Conservation (phyloP, 23 tunicate genomes). For the Corella eumyota region DNA sequence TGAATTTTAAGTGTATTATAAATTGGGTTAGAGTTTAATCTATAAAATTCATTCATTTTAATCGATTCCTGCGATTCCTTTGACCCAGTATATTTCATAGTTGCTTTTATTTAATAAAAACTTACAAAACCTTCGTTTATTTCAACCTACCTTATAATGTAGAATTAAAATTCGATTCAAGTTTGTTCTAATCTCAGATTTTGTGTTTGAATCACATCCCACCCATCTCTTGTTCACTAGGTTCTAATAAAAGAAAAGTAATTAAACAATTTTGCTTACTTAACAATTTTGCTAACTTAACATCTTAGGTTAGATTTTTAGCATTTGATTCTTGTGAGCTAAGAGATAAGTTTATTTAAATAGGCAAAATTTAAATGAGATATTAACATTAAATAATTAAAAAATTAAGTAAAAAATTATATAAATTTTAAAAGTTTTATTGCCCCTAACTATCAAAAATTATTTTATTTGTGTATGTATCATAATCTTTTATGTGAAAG, state of each 20-base stretch:
- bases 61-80: no score
- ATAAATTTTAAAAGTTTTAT: neutral
- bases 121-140: neutral
- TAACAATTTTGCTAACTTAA: neutral
- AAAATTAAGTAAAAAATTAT: neutral
- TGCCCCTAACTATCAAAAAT: no score
- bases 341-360: neutral
- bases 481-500: no score
- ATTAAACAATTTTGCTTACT: neutral
- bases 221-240: slow-evolving; percentile 85
- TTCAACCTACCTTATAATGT: slow-evolving; percentile 33
- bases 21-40: no score
- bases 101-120: no score
- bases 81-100: no score
- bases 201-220: slow-evolving; percentile 51
- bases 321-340: neutral
- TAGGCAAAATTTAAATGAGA: neutral
- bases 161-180: slow-evolving; percentile 40
- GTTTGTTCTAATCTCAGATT: slow-evolving; percentile 56
- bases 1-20: no score
- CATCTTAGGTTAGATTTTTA: neutral
- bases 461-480: no score
- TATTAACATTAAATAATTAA: neutral
- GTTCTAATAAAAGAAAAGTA: slow-evolving; percentile 19
- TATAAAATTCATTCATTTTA: no score